These are phyloP conservation scores for Oxyruncus cristatus DNA, from an alignment of 2,113 vertebrate species.

Conservation along the genomic window DNA sequence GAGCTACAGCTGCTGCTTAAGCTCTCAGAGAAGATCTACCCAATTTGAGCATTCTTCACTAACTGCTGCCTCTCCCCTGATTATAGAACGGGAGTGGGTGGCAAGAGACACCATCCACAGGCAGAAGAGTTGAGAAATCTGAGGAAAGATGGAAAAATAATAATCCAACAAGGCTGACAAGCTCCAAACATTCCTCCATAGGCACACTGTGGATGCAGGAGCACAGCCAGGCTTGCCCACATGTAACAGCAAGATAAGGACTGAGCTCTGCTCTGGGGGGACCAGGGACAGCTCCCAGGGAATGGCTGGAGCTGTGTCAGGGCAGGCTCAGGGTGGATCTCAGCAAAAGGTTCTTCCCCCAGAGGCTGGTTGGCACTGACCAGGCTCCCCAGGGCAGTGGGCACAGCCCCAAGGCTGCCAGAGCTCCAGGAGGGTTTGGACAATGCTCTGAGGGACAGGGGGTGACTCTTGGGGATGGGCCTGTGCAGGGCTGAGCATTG, in stretches of 20 bases:
- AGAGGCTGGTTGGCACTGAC: background rate
- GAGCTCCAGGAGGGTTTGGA: background rate
- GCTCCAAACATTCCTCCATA: fast-evolving
- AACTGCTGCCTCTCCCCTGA: background rate
- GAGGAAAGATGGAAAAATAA: background rate
- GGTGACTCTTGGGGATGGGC: background rate
- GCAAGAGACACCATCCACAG: background rate
- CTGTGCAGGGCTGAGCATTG: background rate
- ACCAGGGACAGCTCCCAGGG: background rate
- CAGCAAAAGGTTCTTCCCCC: background rate
- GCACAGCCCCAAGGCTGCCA: background rate
- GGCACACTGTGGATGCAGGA: background rate
- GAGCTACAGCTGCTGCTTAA: background rate
- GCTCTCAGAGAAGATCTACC: background rate
- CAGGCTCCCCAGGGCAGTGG: background rate
- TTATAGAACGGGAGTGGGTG: background rate
- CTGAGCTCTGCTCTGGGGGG: background rate
- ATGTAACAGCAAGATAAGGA: background rate
- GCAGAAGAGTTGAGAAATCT: background rate
- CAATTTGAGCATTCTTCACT: background rate
- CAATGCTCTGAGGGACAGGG: background rate
- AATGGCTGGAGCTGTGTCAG: background rate
- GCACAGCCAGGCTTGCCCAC: background rate
- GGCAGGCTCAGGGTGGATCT: background rate
- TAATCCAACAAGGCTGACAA: background rate